Evolutionary conservation across 53 echinoderm and acorn worm species (phyloP), one percentile per base, ranked within the genome.

Genomic region (Stichopus horrens): DNA sequence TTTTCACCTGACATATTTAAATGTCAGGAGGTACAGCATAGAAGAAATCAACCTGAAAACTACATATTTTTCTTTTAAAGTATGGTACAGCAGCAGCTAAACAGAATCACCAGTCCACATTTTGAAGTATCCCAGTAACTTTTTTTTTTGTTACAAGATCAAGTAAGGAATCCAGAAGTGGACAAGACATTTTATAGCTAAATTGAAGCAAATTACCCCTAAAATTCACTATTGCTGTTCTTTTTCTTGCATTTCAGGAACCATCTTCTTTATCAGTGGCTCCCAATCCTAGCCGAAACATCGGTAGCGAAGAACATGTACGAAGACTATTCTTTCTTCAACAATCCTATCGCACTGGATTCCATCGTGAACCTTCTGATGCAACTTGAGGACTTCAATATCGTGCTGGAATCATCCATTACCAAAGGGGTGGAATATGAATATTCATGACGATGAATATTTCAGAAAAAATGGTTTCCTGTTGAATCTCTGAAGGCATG

Each of bases 221-320:
- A 65, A 20, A 86, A 14, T 74, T 5, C 16, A 87, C 8, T 21
- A 57, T 7, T 58, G 19, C 59, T 76, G 53, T 59, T 37, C 53
- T 68, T 57, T 22, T 92, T 90, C 77, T 53, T 57, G 67, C 37
- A 71, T 51, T 55, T 20, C 87, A 99, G 99, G 91, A 95, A 99
- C 86, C 99, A 99, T 83, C 88, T 99, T 76, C 90, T 99, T 5
- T 96, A 96, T 56, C 92, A 94, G 91, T 99, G 99, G 99, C 88
- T 99, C 4, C 99, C 99, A 11, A 88, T 95, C 57, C 89, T 99
- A 18, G 96, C 94, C 9, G 96, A 95, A 88, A 99, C 99, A 5
- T 94, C 99, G 0, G 99, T 99, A 6, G 94, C 99, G n/a, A 86
- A 88, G 57, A 96, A 92, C 88, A 99, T 99, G 99, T 99, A 99